Evolutionary conservation across 1,140 invertebrate species (phyloP).

Genomic region (Kradibia gibbosae): DNA sequence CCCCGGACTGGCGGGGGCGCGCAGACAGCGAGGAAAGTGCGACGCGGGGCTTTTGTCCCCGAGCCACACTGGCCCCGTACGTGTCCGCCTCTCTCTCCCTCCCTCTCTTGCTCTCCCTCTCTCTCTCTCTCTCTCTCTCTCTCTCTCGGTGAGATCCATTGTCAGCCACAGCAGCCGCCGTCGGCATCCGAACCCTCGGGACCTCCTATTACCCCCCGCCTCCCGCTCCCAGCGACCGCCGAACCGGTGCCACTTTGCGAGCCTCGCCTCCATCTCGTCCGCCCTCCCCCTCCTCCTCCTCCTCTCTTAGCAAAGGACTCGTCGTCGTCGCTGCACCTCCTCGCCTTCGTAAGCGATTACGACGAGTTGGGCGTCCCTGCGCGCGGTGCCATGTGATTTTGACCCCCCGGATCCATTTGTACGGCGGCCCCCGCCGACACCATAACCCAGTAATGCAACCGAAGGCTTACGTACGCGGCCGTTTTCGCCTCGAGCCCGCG

Average conservation of each 20-base stretch:
- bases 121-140: neutral
- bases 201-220: too few relatives aligned
- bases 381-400: neutral
- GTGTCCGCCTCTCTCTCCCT: neutral
- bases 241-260: neutral
- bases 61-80: neutral
- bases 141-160: too few relatives aligned
- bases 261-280: too few relatives aligned
- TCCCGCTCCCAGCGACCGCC: too few relatives aligned
- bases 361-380: too few relatives aligned
- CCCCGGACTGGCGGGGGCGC: neutral
- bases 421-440: neutral
- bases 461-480: neutral
- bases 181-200: too few relatives aligned
- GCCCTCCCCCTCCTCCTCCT: too few relatives aligned
- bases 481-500: neutral
- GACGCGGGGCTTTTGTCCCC: neutral
- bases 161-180: too few relatives aligned
- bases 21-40: neutral
- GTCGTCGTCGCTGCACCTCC: too few relatives aligned
- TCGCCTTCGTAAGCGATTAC: too few relatives aligned
- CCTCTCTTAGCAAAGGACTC: too few relatives aligned
- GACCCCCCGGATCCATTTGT: too few relatives aligned
- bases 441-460: constrained; percentile 17
- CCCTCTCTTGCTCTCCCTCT: neutral